Conservation (phyloP, 2,888 invertebrate species). For the Lydus trimaculatus region DNA sequence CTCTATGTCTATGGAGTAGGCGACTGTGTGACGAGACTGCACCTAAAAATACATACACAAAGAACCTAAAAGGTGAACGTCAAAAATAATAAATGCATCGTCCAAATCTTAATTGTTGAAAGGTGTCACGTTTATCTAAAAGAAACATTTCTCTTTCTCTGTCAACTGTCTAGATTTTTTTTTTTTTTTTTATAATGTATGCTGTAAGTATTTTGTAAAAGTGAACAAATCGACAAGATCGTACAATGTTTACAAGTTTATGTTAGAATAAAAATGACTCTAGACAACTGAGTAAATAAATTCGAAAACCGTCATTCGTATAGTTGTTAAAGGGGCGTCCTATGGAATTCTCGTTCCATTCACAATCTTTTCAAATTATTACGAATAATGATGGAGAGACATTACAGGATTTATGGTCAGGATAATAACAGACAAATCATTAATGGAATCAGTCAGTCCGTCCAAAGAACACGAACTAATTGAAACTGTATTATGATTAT, state of each 20-base stretch:
- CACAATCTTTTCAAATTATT: neutral
- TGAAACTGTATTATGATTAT: slow-evolving; percentile 2
- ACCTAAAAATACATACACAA: slow-evolving; percentile 2
- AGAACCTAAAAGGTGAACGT: neutral
- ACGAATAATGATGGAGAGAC: neutral
- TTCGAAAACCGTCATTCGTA: slow-evolving; percentile 7
- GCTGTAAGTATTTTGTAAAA: neutral
- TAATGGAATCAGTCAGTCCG: no score
- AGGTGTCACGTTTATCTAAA: slow-evolving; percentile 7
- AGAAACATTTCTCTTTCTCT: neutral
- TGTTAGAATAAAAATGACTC: slow-evolving; percentile 19
- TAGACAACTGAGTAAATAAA: slow-evolving; percentile 22
- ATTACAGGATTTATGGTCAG: slow-evolving; percentile 5
- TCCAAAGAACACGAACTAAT: slow-evolving; percentile 7
- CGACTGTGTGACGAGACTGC: neutral
- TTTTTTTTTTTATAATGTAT: neutral
- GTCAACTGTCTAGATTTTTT: neutral
- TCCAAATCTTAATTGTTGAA: slow-evolving; percentile 6
- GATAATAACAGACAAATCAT: neutral
- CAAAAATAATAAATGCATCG: slow-evolving; percentile 10
- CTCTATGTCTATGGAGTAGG: neutral
- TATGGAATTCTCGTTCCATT: slow-evolving; percentile 1
- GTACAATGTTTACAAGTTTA: slow-evolving; percentile 6
- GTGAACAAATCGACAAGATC: slow-evolving; percentile 4
- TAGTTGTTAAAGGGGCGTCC: slow-evolving; percentile 9